Evolutionary conservation across 35 echinoderm and acorn worm species (phyloP), one percentile per base, ranked within the genome.

Genomic region (Stichopus chloronotus): DNA sequence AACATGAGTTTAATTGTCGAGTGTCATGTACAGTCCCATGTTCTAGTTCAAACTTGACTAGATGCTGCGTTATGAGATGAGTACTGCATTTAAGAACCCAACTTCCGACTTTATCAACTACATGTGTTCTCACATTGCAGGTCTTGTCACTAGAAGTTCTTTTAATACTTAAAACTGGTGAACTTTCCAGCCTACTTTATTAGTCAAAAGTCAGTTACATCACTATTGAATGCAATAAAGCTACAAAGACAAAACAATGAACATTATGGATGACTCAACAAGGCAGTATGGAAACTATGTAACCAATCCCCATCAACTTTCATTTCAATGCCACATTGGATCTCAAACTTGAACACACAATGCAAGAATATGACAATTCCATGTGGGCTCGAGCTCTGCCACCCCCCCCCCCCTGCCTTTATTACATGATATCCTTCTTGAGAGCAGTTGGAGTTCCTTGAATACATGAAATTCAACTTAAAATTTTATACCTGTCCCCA

Each of bases 231-330:
- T 76, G 71, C 16, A 76, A 76, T 76, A 76, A 76, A 76, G 24
- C 71, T 76, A 76, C 71, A 76, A 76, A 76, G 71, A 76, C 71
- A 76, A 76, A 76, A 76, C 24, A 76, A 76, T 76, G 71, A 76
- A 76, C 71, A 76, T 14, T 76, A 76, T 76, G 71, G 71, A 76
- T 76, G 71, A 76, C 24, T 76, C 71, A 76, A 76, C 11, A 76
- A 76, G 4, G 71, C 11, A 76, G 4, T 76, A 76, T 76, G 71
- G 71, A 76, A 76, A 76, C 24, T 76, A 76, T 76, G 71, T 76
- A 76, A 76, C 24, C 24, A 76, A 4, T 23, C 71, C 24, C 71
- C 71, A 14, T 23, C 71, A 76, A 76, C 71, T 76, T 76, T 76
- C 71, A 76, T n/a, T 76, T n/a, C 71, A 14, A 76, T 76, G 11